Base-by-base conservation (phyloP, 2,797 vertebrate genomes). In the Ateles fusciceps region DNA sequence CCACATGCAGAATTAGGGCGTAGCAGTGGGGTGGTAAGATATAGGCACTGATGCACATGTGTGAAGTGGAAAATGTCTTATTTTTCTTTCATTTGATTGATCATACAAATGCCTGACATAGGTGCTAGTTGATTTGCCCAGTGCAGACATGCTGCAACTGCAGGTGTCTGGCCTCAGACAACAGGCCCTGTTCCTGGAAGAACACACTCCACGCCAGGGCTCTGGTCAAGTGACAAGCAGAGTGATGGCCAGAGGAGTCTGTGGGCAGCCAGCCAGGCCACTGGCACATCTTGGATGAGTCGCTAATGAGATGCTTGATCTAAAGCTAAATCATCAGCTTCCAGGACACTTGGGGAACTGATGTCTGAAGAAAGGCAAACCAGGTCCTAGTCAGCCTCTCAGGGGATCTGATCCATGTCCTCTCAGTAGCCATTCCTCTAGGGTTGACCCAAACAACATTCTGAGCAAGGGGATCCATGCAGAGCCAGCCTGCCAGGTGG, bases 131-230 rank as follows among this genome's bases (percentile, higher is more conserved):
- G 4, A n/a, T 71, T 36, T 64, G 50, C 61, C 91, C 48, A 28
- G 22, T 8, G 44, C n/a, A 50, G 21, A 39, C 8, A 4, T 0
- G 48, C 55, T 90, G 28, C 68, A 28, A 2, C 17, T 15, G 44
- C 46, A 72, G 33, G 11, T 28, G 14, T 61, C 57, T 44, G 80
- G 71, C 50, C 61, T 88, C 50, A 78, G 61, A 33, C 78, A 21
- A 7, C 81, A 83, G 64, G 74, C 9, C 42, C 61, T 86, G 42
- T 84, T 61, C 96, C 85, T 61, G 28, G 48, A 89, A 84, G 85
- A 21, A 44, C 36, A 87, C 5, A 1, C 26, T 46, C n/a, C 7
- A 12, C 0, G 74, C 59, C 95, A 89, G 61, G n/a, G 7, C 52
- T 92, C 81, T 72, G 33, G 50, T n/a, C 33, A 36, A 36, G 57